Conservation (phyloP, 2,797 vertebrate genomes). For the Eptatretus atami region DNA sequence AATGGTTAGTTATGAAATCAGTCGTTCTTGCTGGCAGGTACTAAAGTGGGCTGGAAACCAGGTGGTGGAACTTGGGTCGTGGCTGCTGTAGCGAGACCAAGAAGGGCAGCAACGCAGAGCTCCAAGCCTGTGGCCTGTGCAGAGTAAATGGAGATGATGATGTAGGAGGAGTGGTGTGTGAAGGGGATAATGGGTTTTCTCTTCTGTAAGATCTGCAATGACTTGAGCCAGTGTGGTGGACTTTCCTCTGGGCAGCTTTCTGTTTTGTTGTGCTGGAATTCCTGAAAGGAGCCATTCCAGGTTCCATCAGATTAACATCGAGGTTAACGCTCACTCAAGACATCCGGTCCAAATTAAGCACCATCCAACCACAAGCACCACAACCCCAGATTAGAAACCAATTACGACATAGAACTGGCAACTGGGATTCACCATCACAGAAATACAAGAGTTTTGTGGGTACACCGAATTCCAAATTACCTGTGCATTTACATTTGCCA, state of each 20-base stretch:
- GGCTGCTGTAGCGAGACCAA: constrained; percentile 71
- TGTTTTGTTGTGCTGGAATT: not conserved
- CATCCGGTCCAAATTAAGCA: not conserved
- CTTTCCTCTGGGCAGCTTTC: constrained; percentile 46
- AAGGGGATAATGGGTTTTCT: constrained; percentile 45
- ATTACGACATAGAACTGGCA: no score
- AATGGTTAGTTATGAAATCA: constrained; percentile 82
- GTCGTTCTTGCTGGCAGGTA: constrained; percentile 70
- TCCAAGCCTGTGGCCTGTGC: not conserved
- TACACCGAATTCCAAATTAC: no score
- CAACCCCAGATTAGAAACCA: not conserved
- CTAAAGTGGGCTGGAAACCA: constrained; percentile 95
- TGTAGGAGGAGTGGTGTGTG: constrained; percentile 31
- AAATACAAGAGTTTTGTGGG: no score
- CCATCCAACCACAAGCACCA: not conserved
- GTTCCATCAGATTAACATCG: not conserved
- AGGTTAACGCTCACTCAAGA: not conserved
- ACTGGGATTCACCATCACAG: no score
- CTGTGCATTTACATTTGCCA: no score
- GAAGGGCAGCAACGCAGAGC: constrained; percentile 15
- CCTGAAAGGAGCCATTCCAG: not conserved
- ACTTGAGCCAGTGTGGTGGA: constrained; percentile 98
- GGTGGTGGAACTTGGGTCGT: constrained; percentile 85
- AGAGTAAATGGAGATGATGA: constrained; percentile 31
- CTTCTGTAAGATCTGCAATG: constrained; percentile 87